phyloP scores from a whole-genome alignment of 2,888 invertebrate species.

The Anthophora plumipes region DNA sequence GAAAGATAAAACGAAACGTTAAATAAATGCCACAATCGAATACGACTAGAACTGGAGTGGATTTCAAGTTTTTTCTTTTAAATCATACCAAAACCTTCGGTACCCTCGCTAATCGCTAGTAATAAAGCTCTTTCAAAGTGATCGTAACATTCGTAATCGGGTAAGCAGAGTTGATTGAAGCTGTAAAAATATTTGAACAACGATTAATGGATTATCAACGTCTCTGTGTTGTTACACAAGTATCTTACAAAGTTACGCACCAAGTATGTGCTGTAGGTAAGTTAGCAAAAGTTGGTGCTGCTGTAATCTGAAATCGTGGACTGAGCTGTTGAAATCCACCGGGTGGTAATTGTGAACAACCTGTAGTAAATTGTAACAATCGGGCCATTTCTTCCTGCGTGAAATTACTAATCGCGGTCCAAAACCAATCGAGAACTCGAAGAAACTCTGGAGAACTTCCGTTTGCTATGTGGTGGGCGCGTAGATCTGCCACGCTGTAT shows the following conservation, averaged over 20 bases:
- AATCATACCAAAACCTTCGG: slow-evolving; percentile 95
- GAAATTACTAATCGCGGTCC: slow-evolving; percentile 95
- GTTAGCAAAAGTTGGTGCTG: slow-evolving; percentile 95
- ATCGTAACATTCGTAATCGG: slow-evolving; percentile 97
- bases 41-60: slow-evolving; percentile 50
- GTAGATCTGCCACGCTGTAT: slow-evolving; percentile 95
- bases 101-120: slow-evolving; percentile 97
- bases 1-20: slow-evolving; percentile 19
- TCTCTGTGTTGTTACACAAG: too few species aligned
- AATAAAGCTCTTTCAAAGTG: slow-evolving; percentile 95
- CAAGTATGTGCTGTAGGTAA: slow-evolving; percentile 98
- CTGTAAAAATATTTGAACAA: slow-evolving; percentile 85
- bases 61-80: slow-evolving; percentile 76
- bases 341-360: slow-evolving; percentile 95
- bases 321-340: slow-evolving; percentile 96
- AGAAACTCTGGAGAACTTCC: slow-evolving; percentile 93
- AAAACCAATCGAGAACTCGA: slow-evolving; percentile 95
- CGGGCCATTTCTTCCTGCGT: slow-evolving; percentile 97
- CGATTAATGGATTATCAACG: neutral
- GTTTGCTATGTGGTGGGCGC: slow-evolving; percentile 94
- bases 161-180: slow-evolving; percentile 98
- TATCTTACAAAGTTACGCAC: slow-evolving; percentile 86
- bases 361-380: slow-evolving; percentile 96
- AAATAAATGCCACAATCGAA: slow-evolving; percentile 42
- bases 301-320: slow-evolving; percentile 96